phyloP scores from a whole-genome alignment of 1,140 invertebrate species.

The Stegodyphus dumicola region DNA sequence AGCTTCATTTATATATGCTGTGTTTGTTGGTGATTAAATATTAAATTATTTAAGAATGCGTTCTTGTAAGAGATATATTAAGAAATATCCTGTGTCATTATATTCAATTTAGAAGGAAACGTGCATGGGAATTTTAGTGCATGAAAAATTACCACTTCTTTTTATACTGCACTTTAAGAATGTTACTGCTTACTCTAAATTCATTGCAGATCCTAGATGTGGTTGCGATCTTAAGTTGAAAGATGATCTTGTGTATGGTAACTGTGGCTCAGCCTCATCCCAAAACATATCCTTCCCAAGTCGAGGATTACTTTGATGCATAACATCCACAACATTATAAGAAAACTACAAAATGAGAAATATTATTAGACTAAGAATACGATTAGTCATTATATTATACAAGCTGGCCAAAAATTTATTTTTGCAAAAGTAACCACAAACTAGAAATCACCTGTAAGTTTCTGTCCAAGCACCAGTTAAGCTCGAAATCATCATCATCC shows the following conservation, averaged over 20 bases:
- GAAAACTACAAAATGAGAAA: conserved; percentile 28
- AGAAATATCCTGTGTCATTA: too few relatives aligned
- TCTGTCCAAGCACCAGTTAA: conserved; percentile 62
- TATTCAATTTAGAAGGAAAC: too few relatives aligned
- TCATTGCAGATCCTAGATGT: conserved; percentile 64
- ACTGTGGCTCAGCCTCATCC: conserved; percentile 67
- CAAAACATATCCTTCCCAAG: conserved; percentile 67
- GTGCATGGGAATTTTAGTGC: too few relatives aligned
- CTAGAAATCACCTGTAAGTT: conserved; percentile 36
- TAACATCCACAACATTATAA: conserved; percentile 59
- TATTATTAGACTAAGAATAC: neutral
- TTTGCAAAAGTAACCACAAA: neutral
- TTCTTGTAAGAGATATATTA: too few relatives aligned
- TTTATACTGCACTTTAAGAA: neutral
- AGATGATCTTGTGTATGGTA: conserved; percentile 67
- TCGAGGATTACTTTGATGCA: conserved; percentile 57
- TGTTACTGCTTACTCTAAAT: conserved; percentile 57
- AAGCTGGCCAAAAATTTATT: too few relatives aligned
- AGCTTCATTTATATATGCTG: too few relatives aligned
- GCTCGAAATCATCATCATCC: conserved; percentile 71
- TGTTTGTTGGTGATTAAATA: too few relatives aligned
- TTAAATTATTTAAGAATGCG: too few relatives aligned
- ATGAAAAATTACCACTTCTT: too few relatives aligned
- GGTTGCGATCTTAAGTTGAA: conserved; percentile 61
- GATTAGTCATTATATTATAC: too few relatives aligned